Evolutionary conservation across 1,140 invertebrate species (phyloP).

Genomic region (Pseudoatta argentina): DNA sequence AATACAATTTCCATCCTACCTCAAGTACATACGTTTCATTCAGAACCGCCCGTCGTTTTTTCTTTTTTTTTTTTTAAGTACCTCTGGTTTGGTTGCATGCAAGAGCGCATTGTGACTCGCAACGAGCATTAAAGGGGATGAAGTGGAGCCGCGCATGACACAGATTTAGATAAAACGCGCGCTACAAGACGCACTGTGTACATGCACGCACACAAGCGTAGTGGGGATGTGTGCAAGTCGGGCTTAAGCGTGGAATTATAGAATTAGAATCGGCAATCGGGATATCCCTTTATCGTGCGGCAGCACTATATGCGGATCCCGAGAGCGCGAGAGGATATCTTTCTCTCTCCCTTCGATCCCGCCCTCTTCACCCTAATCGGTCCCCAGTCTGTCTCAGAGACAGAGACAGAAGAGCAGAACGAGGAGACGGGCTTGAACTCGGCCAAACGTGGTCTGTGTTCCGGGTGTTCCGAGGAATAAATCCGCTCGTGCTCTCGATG

Average conservation of each 20-base stretch:
- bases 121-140: constrained; percentile 80
- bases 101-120: constrained; percentile 45
- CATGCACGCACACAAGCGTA: constrained; percentile 39
- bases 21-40: constrained; percentile 38
- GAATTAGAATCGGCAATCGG: constrained; percentile 80
- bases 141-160: constrained; percentile 76
- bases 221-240: constrained; percentile 59
- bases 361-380: no score
- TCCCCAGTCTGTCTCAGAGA: background rate
- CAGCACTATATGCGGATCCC: constrained; percentile 64
- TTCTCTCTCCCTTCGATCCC: constrained; percentile 37
- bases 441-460: constrained; percentile 17
- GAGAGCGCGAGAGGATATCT: constrained; percentile 11
- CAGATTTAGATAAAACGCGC: constrained; percentile 80
- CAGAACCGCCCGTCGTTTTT: constrained; percentile 34
- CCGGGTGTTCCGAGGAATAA: constrained; percentile 67
- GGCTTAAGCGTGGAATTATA: constrained; percentile 80
- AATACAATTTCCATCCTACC: constrained; percentile 40
- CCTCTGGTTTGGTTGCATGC: constrained; percentile 3
- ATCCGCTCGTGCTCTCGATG: constrained; percentile 66
- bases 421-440: constrained; percentile 17
- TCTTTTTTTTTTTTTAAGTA: constrained; percentile 1
- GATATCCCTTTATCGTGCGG: constrained; percentile 80
- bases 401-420: constrained; percentile 39
- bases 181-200: constrained; percentile 64